Conservation (phyloP, 2,888 invertebrate genomes). For the Macrosoma leucophasiata region DNA sequence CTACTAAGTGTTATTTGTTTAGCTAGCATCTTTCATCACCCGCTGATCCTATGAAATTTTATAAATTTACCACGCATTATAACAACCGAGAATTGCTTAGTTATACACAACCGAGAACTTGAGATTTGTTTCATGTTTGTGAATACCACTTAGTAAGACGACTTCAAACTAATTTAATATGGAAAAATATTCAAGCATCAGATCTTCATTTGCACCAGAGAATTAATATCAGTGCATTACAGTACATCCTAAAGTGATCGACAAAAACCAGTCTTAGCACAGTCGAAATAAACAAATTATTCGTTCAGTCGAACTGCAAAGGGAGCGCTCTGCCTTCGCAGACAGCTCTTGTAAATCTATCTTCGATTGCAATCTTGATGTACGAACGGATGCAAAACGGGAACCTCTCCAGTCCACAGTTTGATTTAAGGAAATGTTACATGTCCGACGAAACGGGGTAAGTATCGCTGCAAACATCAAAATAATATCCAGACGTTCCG, state of each 20-base stretch:
- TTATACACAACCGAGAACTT: too few species aligned
- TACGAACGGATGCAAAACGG: constrained; percentile 74
- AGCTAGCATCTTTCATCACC: too few species aligned
- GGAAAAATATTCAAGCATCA: too few species aligned
- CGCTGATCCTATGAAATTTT: too few species aligned
- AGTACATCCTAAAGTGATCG: constrained; percentile 25
- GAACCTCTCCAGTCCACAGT: constrained; percentile 48
- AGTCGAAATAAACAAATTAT: constrained; percentile 54
- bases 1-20: constrained; percentile 54
- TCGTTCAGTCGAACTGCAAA: constrained; percentile 52
- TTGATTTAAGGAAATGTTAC: constrained; percentile 65
- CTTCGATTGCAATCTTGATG: constrained; percentile 73
- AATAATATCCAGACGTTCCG: constrained; percentile 35
- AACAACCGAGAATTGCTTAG: too few species aligned
- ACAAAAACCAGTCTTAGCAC: constrained; percentile 34
- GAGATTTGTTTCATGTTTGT: too few species aligned
- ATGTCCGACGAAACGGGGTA: constrained; percentile 35
- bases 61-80: too few species aligned
- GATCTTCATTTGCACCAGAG: constrained; percentile 25
- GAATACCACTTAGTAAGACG: too few species aligned
- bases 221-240: constrained; percentile 23
- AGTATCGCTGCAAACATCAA: constrained; percentile 19
- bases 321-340: constrained; percentile 47
- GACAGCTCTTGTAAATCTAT: constrained; percentile 73
- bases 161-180: too few species aligned